Evolutionary conservation across 2,888 invertebrate genomes (phyloP).

Genomic region (Drosophila villosipedis): DNA sequence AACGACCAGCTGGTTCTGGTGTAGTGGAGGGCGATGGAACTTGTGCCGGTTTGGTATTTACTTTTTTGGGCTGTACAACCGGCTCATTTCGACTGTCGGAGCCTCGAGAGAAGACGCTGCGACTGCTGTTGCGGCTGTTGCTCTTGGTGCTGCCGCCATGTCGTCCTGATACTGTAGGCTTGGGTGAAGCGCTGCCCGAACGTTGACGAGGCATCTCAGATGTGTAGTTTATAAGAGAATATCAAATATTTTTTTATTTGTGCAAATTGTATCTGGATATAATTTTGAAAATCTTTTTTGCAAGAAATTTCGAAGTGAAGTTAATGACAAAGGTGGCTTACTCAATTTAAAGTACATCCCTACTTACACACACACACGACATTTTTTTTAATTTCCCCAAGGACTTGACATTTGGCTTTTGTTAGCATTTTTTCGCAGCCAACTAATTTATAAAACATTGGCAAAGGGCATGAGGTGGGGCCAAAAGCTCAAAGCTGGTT

Average conservation of each 20-base stretch:
- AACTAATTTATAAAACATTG: constrained; percentile 67
- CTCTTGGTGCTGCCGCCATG: constrained; percentile 7
- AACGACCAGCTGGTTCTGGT: constrained; percentile 46
- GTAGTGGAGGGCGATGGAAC: constrained; percentile 15
- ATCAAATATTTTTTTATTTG: constrained; percentile 21
- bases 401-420: constrained; percentile 39
- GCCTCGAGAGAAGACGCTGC: constrained; percentile 17
- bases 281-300: constrained; percentile 44
- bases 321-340: constrained; percentile 28
- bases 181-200: constrained; percentile 39
- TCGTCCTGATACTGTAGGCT: constrained; percentile 11
- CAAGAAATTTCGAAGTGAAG: constrained; percentile 7
- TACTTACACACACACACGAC: neutral
- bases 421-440: constrained; percentile 35
- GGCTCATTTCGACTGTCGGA: constrained; percentile 37
- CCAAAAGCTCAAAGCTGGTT: constrained; percentile 40
- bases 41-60: constrained; percentile 45
- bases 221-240: constrained; percentile 3
- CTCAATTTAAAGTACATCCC: constrained; percentile 22
- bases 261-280: constrained; percentile 15
- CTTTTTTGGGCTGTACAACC: constrained; percentile 41
- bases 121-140: constrained; percentile 28
- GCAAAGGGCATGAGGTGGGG: constrained; percentile 34
- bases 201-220: constrained; percentile 63
- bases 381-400: constrained; percentile 18